Conservation (phyloP, 2,113 vertebrate species). For the Seriola aureovittata region DNA sequence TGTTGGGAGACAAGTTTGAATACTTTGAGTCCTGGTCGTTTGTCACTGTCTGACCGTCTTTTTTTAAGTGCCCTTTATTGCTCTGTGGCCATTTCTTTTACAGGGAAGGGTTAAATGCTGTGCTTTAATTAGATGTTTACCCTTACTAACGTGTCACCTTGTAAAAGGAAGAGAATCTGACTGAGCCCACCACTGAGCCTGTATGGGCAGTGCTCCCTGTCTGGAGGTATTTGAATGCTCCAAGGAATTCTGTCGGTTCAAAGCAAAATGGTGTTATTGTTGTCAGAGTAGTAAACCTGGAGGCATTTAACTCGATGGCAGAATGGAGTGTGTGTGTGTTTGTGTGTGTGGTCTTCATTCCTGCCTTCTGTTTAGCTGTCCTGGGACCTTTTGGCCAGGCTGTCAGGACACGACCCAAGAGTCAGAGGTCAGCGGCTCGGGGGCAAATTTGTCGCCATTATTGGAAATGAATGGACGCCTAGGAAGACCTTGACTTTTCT, state of each 20-base stretch:
- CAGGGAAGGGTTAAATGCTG: conserved; percentile 25
- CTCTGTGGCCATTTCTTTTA: not conserved
- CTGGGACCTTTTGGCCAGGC: conserved; percentile 40
- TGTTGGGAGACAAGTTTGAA: conserved; percentile 25
- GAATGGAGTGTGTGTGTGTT: conserved; percentile 64
- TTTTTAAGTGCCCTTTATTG: conserved; percentile 22
- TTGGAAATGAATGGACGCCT: conserved; percentile 33
- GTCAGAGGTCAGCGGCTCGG: conserved; percentile 57
- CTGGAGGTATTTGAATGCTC: conserved; percentile 27
- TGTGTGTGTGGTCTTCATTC: conserved; percentile 71
- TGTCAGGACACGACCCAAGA: conserved; percentile 49
- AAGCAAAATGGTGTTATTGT: conserved; percentile 41
- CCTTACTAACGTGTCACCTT: conserved; percentile 35
- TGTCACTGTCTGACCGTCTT: conserved; percentile 23
- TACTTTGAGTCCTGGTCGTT: conserved; percentile 10
- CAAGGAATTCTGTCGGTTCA: conserved; percentile 37
- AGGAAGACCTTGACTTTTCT: conserved; percentile 1
- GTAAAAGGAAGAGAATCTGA: conserved; percentile 40
- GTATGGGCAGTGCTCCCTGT: conserved; percentile 2
- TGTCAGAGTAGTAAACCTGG: conserved; percentile 57
- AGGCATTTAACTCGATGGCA: conserved; percentile 30
- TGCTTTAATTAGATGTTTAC: conserved; percentile 57
- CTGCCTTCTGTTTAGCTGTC: conserved; percentile 29
- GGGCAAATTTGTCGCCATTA: conserved; percentile 39
- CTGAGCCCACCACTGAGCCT: conserved; percentile 9